Evolutionary conservation across 2,797 vertebrate species (phyloP).

Genomic region (Avahi laniger): DNA sequence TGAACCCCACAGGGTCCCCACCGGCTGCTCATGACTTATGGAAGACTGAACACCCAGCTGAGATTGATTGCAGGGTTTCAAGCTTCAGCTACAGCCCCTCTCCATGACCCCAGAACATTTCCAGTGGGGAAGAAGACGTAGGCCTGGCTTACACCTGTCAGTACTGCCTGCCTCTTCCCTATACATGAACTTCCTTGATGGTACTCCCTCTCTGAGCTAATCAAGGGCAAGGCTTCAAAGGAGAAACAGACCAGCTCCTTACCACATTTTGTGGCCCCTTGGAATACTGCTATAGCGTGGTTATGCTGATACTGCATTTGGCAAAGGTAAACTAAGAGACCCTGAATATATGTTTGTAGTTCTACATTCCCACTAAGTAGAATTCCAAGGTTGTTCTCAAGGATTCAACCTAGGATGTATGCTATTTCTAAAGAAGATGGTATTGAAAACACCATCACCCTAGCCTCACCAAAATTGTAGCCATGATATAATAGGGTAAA

Average conservation of each 20-base stretch:
- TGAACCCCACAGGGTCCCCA: neutral
- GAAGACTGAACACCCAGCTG: neutral
- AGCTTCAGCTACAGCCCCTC: neutral
- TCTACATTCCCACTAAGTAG: neutral
- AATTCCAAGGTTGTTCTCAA: neutral
- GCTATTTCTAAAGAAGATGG: neutral
- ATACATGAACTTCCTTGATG: neutral
- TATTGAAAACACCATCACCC: neutral
- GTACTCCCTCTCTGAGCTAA: neutral
- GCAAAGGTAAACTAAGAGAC: neutral
- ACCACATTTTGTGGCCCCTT: neutral
- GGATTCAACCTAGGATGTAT: neutral
- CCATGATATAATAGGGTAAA: neutral
- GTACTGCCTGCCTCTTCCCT: neutral
- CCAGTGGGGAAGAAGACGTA: neutral
- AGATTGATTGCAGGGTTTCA: neutral
- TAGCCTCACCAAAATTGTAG: neutral
- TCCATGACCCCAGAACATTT: neutral
- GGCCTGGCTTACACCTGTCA: neutral
- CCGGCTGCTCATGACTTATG: neutral
- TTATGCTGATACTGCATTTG: neutral
- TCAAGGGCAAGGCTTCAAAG: neutral
- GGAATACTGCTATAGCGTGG: neutral
- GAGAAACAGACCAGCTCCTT: neutral
- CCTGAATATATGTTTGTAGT: neutral